Conservation (phyloP, 2,113 vertebrate genomes). For the Chionodraco myersi region DNA sequence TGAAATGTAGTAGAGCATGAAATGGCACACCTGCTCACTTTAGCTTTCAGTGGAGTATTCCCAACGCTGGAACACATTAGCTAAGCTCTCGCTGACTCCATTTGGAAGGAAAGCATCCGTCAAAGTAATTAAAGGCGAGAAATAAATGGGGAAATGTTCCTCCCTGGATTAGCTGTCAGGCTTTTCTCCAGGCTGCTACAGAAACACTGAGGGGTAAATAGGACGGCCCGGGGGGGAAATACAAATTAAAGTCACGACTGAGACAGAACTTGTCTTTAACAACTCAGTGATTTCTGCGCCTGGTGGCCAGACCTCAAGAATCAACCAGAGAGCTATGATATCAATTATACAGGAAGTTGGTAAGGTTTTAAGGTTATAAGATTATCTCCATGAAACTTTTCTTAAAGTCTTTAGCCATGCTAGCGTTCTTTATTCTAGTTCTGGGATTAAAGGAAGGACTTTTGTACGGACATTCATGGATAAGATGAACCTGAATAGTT, state of each 20-base stretch:
- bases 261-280: slow-evolving; percentile 53
- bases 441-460: no score
- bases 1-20: slow-evolving; percentile 32
- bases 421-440: not conserved
- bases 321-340: slow-evolving; percentile 22
- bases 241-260: slow-evolving; percentile 1
- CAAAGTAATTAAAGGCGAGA: slow-evolving; percentile 43
- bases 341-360: slow-evolving; percentile 9
- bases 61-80: slow-evolving; percentile 2
- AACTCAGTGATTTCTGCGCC: slow-evolving; percentile 47
- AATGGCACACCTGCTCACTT: slow-evolving; percentile 40
- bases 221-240: slow-evolving; percentile 31
- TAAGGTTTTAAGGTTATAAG: not conserved
- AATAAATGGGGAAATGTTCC: slow-evolving; percentile 40
- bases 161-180: slow-evolving; percentile 60
- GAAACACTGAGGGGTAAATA: slow-evolving; percentile 39
- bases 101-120: slow-evolving; percentile 35
- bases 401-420: not conserved
- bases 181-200: slow-evolving; percentile 40
- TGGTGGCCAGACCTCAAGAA: slow-evolving; percentile 23
- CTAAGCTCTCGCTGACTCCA: slow-evolving; percentile 1
- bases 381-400: not conserved
- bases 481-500: not conserved
- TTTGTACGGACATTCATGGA: not conserved
- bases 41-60: slow-evolving; percentile 8